Conservation (phyloP, 2,113 vertebrate species). For the Euleptes europaea region DNA sequence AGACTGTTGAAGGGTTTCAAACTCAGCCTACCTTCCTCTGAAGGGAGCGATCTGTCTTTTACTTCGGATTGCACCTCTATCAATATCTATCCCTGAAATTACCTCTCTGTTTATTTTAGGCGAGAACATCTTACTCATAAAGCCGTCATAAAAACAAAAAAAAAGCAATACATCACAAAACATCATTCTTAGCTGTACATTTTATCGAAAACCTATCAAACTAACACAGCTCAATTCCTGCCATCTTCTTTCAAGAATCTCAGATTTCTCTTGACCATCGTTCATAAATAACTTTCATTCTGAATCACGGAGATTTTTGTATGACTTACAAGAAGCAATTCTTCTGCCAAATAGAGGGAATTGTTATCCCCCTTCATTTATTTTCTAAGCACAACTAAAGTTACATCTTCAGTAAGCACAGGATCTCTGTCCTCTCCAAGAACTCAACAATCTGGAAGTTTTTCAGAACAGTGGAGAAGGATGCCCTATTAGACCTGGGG, state of each 20-base stretch:
- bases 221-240: neutral
- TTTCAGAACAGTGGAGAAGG: neutral
- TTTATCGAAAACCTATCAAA: neutral
- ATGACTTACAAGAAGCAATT: neutral
- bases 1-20: neutral
- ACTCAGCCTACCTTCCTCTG: neutral
- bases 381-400: neutral
- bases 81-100: neutral
- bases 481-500: neutral
- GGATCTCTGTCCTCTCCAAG: neutral
- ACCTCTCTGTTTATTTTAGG: neutral
- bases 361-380: constrained; percentile 7
- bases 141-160: neutral
- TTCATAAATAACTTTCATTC: neutral
- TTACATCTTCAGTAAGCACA: rapidly evolving
- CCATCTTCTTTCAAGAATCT: constrained; percentile 16
- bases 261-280: neutral
- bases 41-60: neutral
- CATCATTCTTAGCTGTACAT: neutral
- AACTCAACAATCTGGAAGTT: neutral
- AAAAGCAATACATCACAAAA: neutral
- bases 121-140: neutral
- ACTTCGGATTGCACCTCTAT: constrained; percentile 1
- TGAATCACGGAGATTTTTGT: neutral
- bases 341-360: neutral